A percentile compares a stretch with the other conserved stretches of the same genome.
Evolutionary conservation across 2,113 vertebrate species (phyloP).

Genomic region (Brienomyrus brachyistius): DNA sequence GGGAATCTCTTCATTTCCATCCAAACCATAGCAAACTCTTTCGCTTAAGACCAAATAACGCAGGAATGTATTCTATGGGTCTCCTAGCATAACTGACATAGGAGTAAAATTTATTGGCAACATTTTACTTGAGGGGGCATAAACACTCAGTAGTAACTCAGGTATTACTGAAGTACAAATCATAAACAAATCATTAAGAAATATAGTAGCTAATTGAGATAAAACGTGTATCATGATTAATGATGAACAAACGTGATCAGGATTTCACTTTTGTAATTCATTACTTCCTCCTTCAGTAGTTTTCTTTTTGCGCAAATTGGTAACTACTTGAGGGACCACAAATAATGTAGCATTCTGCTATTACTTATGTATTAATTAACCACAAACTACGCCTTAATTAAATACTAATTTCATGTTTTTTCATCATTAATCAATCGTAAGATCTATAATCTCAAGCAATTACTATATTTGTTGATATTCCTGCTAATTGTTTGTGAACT

Average conservation of each 20-base stretch:
- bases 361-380: not conserved
- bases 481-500: not conserved
- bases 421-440: not conserved
- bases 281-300: not conserved
- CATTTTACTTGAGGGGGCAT: not conserved
- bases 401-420: not conserved
- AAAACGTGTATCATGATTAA: not conserved
- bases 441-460: not conserved
- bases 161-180: no score
- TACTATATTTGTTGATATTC: not conserved
- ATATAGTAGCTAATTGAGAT: not conserved
- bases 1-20: conserved; percentile 24
- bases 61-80: not conserved
- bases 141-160: no score
- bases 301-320: no score
- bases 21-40: not conserved
- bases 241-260: not conserved
- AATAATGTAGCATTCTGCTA: not conserved
- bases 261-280: not conserved
- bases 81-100: not conserved
- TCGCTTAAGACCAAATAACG: not conserved
- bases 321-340: not conserved
- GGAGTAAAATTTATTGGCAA: not conserved
- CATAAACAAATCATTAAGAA: no score
- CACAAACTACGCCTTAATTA: not conserved